A percentile compares a stretch with the other conserved stretches of the same genome.
phyloP scores from a whole-genome alignment of 2,797 vertebrate genomes.

The Pseudochirops corinnae region DNA sequence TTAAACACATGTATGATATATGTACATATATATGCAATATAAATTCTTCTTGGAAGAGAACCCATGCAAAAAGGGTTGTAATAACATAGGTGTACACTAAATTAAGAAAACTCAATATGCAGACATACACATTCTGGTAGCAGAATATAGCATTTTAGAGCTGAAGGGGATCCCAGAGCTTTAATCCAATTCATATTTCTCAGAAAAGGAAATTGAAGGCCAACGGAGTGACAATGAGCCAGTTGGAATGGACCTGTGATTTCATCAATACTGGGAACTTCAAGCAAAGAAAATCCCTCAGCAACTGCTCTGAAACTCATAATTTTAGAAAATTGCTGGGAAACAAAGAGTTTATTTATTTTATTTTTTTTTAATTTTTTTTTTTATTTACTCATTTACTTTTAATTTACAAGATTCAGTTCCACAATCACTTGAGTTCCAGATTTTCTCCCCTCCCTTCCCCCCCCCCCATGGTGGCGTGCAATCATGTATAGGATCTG shows the following conservation, averaged over 20 bases:
- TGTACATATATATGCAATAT: background rate
- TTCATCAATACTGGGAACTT: background rate
- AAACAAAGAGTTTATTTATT: background rate
- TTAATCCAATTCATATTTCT: background rate
- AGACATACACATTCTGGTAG: background rate
- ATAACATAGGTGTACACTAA: background rate
- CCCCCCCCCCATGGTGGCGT: too few relatives aligned
- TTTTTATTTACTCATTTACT: too few relatives aligned
- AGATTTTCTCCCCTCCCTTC: too few relatives aligned
- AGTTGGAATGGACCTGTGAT: background rate
- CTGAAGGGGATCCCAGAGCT: background rate
- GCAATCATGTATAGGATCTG: too few relatives aligned
- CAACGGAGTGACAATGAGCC: background rate
- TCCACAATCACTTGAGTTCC: too few relatives aligned
- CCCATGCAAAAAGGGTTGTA: background rate
- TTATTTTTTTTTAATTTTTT: too few relatives aligned
- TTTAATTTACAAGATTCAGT: too few relatives aligned
- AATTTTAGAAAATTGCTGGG: background rate
- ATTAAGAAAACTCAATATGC: background rate
- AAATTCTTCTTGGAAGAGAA: background rate
- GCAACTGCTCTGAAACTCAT: background rate
- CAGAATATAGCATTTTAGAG: background rate
- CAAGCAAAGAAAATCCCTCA: background rate
- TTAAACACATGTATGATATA: too few relatives aligned
- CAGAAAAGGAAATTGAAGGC: background rate